Evolutionary conservation across 2,797 vertebrate species (phyloP).

Genomic region (Sebastes nivosus): DNA sequence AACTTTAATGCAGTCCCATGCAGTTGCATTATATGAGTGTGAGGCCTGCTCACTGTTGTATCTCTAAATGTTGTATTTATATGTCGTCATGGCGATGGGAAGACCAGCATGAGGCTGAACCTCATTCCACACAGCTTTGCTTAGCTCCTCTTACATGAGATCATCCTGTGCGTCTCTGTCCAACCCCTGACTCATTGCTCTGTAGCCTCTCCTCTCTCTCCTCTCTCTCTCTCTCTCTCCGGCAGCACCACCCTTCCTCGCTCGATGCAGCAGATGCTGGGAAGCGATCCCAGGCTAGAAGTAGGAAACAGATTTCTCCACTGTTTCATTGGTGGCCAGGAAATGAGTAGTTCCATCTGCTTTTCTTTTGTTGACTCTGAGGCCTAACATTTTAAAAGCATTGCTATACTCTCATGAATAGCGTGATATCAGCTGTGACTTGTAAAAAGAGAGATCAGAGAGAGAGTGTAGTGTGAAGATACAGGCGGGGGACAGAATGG

Average conservation of each 20-base stretch:
- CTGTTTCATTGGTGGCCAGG: constrained; percentile 20
- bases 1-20: background rate
- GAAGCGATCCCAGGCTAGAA: constrained; percentile 62
- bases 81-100: constrained; percentile 78
- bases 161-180: constrained; percentile 74
- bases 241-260: constrained; percentile 59
- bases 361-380: background rate
- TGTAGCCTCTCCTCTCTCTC: constrained; percentile 53
- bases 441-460: background rate
- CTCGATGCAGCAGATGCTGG: constrained; percentile 69
- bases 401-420: background rate
- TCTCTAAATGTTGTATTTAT: constrained; percentile 66
- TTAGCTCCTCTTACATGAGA: constrained; percentile 77
- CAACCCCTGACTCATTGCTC: constrained; percentile 68
- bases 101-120: constrained; percentile 63
- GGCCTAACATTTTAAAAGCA: background rate
- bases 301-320: constrained; percentile 52
- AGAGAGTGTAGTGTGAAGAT: background rate
- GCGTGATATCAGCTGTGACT: background rate
- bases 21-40: background rate
- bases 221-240: constrained; percentile 50
- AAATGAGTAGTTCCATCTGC: constrained; percentile 18
- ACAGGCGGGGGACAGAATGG: background rate
- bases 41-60: constrained; percentile 27
- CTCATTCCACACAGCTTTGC: constrained; percentile 72